A percentile compares a stretch with the other conserved stretches of the same genome.
These are phyloP conservation scores for Myanophis thanlyinensis DNA, from an alignment of 2,113 vertebrate genomes.

Conservation along the genomic window DNA sequence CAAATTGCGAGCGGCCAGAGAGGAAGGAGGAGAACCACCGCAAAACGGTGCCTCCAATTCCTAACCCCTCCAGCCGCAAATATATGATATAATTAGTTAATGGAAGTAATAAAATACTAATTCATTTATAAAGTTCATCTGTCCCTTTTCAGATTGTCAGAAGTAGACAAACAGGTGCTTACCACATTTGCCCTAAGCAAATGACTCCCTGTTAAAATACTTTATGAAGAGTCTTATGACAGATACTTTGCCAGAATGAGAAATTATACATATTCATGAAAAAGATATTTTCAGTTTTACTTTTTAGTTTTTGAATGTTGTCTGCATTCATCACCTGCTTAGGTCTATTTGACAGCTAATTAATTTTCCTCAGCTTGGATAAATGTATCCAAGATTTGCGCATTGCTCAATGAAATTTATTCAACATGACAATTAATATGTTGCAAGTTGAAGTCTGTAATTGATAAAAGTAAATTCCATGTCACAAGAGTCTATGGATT, in stretches of 20 bases:
- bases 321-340: slow-evolving; percentile 14
- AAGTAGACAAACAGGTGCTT: slow-evolving; percentile 9
- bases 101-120: slow-evolving; percentile 7
- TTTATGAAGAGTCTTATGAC: neutral
- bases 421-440: neutral
- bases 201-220: neutral
- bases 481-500: neutral
- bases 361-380: slow-evolving; percentile 11
- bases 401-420: neutral
- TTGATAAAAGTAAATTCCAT: neutral
- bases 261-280: slow-evolving; percentile 27
- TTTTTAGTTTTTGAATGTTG: neutral
- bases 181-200: neutral
- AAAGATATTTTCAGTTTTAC: slow-evolving; percentile 17
- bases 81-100: neutral
- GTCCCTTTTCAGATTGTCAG: neutral
- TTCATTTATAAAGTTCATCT: slow-evolving; percentile 30
- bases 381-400: neutral
- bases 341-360: slow-evolving; percentile 18
- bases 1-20: no score
- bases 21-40: no score
- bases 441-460: neutral
- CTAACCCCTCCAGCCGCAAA: no score
- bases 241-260: neutral
- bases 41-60: no score